Conservation (phyloP, 2,113 vertebrate genomes). For the Proterorhinus semilunaris region DNA sequence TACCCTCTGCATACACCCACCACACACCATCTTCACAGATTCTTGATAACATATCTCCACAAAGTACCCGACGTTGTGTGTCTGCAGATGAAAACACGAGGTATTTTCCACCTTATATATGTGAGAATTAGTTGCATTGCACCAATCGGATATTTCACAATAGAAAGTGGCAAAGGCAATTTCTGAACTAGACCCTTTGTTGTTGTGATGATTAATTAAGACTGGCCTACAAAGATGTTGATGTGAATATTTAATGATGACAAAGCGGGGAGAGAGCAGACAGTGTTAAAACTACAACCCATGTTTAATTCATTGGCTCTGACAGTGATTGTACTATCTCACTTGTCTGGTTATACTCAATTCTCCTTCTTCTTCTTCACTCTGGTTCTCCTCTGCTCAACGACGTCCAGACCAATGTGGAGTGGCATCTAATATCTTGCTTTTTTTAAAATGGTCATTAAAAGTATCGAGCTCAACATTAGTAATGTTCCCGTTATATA, state of each 20-base stretch:
- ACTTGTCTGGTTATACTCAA: not conserved
- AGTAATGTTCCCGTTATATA: too few species aligned
- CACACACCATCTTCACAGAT: too few species aligned
- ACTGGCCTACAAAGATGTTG: slow-evolving; percentile 78
- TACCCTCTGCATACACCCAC: too few species aligned
- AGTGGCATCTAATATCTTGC: slow-evolving; percentile 59
- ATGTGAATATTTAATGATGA: slow-evolving; percentile 83
- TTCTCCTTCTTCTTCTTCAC: slow-evolving; percentile 35
- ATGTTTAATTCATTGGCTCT: slow-evolving; percentile 82
- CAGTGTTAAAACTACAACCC: slow-evolving; percentile 75
- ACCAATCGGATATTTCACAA: slow-evolving; percentile 58
- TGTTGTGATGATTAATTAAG: slow-evolving; percentile 78
- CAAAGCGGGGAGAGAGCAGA: slow-evolving; percentile 68
- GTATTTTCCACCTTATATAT: not conserved
- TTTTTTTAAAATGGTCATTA: too few species aligned
- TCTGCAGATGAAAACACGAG: too few species aligned
- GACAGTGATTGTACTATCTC: slow-evolving; percentile 68
- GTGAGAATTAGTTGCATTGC: not conserved
- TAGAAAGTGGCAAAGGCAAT: slow-evolving; percentile 61
- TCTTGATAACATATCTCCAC: not conserved
- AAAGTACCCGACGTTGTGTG: not conserved
- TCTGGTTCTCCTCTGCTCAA: not conserved
- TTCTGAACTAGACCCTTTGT: slow-evolving; percentile 72
- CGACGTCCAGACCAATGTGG: slow-evolving; percentile 27
- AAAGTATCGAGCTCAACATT: too few species aligned